Evolutionary conservation across 2,888 invertebrate species (phyloP).

Genomic region (Brachycybe producta): DNA sequence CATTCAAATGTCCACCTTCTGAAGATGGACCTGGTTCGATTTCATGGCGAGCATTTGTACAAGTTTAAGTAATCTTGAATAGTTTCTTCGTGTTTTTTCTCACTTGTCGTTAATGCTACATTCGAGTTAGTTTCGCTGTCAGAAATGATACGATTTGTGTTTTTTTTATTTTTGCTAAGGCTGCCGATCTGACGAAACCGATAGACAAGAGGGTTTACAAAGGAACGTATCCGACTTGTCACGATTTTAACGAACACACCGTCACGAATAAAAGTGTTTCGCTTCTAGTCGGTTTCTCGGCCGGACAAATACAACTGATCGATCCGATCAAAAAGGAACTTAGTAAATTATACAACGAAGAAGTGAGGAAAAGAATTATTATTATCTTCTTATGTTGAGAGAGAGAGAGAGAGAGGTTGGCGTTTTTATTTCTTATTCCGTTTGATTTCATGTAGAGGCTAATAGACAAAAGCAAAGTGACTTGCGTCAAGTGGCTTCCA

Average conservation of each 20-base stretch:
- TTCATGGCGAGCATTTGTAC: too few relatives aligned
- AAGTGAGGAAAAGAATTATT: constrained; percentile 55
- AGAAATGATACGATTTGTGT: too few relatives aligned
- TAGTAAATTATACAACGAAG: constrained; percentile 95
- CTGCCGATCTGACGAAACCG: constrained; percentile 88
- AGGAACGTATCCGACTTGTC: constrained; percentile 97
- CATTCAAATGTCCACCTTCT: too few relatives aligned
- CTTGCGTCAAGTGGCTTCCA: constrained; percentile 96
- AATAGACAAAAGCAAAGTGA: constrained; percentile 87
- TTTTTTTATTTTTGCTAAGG: constrained; percentile 43
- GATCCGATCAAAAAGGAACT: constrained; percentile 94
- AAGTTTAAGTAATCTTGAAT: too few relatives aligned
- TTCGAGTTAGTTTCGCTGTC: too few relatives aligned
- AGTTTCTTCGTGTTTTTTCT: too few relatives aligned
- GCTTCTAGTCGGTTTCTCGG: constrained; percentile 91
- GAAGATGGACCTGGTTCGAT: too few relatives aligned
- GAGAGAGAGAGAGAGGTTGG: too few relatives aligned
- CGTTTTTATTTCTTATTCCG: not conserved
- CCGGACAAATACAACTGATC: constrained; percentile 94
- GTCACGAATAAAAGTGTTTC: constrained; percentile 72
- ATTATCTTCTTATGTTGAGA: too few relatives aligned
- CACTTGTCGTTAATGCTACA: too few relatives aligned
- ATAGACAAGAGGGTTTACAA: constrained; percentile 97
- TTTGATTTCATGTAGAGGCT: constrained; percentile 50
- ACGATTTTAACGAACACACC: constrained; percentile 84